These are phyloP conservation scores for Megalopta genalis DNA, from an alignment of 1,140 invertebrate genomes.

Conservation along the genomic window DNA sequence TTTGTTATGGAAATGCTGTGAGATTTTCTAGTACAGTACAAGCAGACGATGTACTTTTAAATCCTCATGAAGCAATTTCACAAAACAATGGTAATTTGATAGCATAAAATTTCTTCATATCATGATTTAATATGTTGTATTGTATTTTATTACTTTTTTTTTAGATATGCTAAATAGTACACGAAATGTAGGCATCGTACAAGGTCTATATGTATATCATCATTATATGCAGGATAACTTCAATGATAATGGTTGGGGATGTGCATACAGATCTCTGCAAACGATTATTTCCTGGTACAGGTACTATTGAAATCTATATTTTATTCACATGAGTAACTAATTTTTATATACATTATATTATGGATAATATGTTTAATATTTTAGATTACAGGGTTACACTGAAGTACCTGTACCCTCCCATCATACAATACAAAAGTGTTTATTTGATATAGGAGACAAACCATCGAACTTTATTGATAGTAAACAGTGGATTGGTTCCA, in stretches of 20 bases:
- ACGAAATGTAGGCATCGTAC: constrained; percentile 79
- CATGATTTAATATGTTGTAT: neutral
- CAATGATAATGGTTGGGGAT: constrained; percentile 99
- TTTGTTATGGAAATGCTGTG: constrained; percentile 85
- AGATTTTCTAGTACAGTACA: constrained; percentile 80
- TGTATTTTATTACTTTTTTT: neutral
- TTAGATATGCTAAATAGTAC: constrained; percentile 23
- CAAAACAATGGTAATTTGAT: constrained; percentile 77
- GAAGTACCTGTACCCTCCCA: constrained; percentile 91
- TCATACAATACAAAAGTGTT: constrained; percentile 93
- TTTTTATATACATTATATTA: constrained; percentile 9
- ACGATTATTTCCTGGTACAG: constrained; percentile 98
- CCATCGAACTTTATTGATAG: constrained; percentile 92
- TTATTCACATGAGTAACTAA: neutral
- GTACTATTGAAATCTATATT: constrained; percentile 71
- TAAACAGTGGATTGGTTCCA: constrained; percentile 98
- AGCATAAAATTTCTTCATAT: neutral
- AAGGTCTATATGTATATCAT: constrained; percentile 95
- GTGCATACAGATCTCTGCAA: constrained; percentile 98
- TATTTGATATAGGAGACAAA: constrained; percentile 98
- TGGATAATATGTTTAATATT: constrained; percentile 38
- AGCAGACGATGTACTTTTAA: constrained; percentile 82
- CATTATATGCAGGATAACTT: constrained; percentile 98
- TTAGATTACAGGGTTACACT: constrained; percentile 94
- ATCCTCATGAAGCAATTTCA: constrained; percentile 86